Percentiles rank a stretch among this genome's conserved stretches.
Evolutionary conservation across 2,888 invertebrate genomes (phyloP).

Genomic region (Endomychus coccineus): DNA sequence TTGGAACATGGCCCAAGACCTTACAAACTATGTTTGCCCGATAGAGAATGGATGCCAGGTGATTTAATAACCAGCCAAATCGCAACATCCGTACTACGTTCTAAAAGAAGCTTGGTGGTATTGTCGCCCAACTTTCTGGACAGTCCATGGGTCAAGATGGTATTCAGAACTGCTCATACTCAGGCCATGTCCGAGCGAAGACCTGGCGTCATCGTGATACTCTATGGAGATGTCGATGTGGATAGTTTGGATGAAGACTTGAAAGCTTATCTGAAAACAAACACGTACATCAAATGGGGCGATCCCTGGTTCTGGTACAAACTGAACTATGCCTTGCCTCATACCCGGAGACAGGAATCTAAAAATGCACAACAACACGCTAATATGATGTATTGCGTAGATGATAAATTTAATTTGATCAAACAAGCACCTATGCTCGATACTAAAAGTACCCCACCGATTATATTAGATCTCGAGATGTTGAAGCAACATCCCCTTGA

Average conservation of each 20-base stretch:
- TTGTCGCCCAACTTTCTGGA: slow-evolving; percentile 61
- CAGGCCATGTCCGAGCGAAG: slow-evolving; percentile 57
- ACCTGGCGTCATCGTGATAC: slow-evolving; percentile 60
- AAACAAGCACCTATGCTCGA: no score
- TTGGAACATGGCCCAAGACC: slow-evolving; percentile 55
- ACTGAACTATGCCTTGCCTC: slow-evolving; percentile 60
- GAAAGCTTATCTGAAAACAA: slow-evolving; percentile 60
- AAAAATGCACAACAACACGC: no score
- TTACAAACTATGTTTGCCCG: slow-evolving; percentile 62
- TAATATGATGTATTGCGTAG: no score
- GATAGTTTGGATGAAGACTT: slow-evolving; percentile 56
- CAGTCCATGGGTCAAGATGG: slow-evolving; percentile 65
- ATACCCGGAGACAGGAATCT: no score
- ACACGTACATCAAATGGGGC: no score
- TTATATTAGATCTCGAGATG: no score
- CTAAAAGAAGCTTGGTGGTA: slow-evolving; percentile 59
- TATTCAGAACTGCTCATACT: slow-evolving; percentile 62
- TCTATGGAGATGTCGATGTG: slow-evolving; percentile 60
- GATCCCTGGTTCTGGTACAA: slow-evolving; percentile 77
- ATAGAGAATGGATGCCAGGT: slow-evolving; percentile 64
- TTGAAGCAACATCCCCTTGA: no score
- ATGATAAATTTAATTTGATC: no score
- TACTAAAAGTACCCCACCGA: no score
- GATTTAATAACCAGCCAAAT: slow-evolving; percentile 66
- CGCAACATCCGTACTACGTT: slow-evolving; percentile 59